Percentiles rank a stretch among this genome's conserved stretches.
phyloP scores from a whole-genome alignment of 2,888 invertebrate species.

The Drosophila subsilvestris region DNA sequence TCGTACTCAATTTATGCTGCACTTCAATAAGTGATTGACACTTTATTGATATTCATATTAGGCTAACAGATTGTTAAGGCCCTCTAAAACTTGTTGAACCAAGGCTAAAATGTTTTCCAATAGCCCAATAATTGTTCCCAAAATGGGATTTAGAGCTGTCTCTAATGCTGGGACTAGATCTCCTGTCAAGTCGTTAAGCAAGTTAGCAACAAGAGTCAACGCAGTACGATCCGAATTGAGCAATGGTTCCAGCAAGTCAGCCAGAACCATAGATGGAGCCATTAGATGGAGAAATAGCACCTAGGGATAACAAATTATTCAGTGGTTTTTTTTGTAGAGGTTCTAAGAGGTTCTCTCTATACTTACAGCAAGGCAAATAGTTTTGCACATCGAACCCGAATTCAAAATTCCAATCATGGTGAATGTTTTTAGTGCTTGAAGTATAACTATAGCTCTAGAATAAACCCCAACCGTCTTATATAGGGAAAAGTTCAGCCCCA shows the following conservation, averaged over 20 bases:
- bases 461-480: not conserved
- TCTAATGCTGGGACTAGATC: rapidly evolving
- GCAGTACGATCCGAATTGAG: not conserved
- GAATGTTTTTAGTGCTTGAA: not conserved
- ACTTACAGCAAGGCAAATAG: not conserved
- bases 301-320: not conserved
- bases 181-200: rapidly evolving
- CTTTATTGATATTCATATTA: not conserved
- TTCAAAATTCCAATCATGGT: not conserved
- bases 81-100: too few relatives aligned
- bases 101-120: rapidly evolving
- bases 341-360: not conserved
- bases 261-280: not conserved
- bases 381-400: not conserved
- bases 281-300: not conserved
- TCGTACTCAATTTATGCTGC: not conserved
- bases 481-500: not conserved
- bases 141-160: not conserved
- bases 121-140: rapidly evolving
- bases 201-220: rapidly evolving
- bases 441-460: not conserved
- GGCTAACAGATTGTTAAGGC: rapidly evolving
- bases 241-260: not conserved
- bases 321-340: too few relatives aligned
- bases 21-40: not conserved